Evolutionary conservation across 2,797 vertebrate genomes (phyloP).

Genomic region (Muraenolepis orangiensis): DNA sequence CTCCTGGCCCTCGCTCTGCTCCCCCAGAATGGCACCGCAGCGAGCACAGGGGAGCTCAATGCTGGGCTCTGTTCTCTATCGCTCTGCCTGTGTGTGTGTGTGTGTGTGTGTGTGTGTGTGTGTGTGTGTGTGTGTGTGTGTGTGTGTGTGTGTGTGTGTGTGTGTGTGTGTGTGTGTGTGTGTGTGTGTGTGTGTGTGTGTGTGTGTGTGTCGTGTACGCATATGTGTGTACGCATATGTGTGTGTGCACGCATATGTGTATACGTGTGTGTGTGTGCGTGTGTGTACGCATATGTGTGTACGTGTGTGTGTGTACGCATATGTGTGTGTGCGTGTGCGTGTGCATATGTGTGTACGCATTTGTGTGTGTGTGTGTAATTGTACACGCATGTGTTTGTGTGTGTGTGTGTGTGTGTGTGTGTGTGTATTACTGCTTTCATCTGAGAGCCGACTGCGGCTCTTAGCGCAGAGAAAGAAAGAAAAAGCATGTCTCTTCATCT

Average conservation of each 20-base stretch:
- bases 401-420: not conserved
- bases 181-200: not conserved
- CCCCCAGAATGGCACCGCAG: slow-evolving; percentile 56
- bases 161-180: not conserved
- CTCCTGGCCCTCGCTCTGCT: slow-evolving; percentile 52
- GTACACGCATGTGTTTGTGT: not conserved
- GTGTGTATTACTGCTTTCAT: no score
- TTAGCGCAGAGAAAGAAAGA: no score
- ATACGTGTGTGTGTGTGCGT: not conserved
- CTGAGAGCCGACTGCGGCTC: no score
- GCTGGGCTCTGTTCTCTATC: slow-evolving; percentile 64
- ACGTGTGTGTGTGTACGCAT: not conserved
- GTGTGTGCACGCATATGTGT: not conserved
- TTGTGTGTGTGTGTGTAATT: not conserved
- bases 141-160: not conserved
- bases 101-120: not conserved
- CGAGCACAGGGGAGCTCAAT: slow-evolving; percentile 57
- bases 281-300: not conserved
- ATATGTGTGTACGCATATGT: not conserved
- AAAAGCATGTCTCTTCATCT: no score
- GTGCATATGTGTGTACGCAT: not conserved
- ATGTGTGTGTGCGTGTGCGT: not conserved
- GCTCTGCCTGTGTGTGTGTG: slow-evolving; percentile 41
- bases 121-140: not conserved
- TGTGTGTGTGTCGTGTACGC: not conserved